Evolutionary conservation across 2,888 invertebrate species (phyloP).

Genomic region (Rhodophaea formosa): DNA sequence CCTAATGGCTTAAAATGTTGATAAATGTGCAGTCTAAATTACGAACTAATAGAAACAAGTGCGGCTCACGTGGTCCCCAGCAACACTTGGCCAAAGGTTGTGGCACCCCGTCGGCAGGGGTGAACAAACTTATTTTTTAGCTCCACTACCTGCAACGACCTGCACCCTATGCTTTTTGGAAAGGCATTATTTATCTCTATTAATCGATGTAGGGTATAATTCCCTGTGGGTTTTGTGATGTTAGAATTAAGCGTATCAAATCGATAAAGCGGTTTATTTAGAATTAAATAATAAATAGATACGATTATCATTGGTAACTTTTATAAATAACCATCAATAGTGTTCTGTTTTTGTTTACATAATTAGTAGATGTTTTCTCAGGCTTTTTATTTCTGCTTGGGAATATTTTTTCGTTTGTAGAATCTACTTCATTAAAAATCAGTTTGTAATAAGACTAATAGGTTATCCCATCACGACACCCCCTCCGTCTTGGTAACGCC

Average conservation of each 20-base stretch:
- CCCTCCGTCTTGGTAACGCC: too few species aligned
- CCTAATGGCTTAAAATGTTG: constrained; percentile 65
- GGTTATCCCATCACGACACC: too few species aligned
- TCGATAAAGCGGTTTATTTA: constrained; percentile 9
- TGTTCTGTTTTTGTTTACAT: not conserved
- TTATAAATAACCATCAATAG: not conserved
- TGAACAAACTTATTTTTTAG: constrained; percentile 51
- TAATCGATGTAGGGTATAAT: constrained; percentile 16
- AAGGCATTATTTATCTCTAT: constrained; percentile 17
- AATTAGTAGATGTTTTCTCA: not conserved
- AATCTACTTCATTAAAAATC: too few species aligned
- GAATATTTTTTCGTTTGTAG: too few species aligned
- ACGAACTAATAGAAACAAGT: constrained; percentile 63
- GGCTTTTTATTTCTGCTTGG: too few species aligned
- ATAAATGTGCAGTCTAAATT: constrained; percentile 62
- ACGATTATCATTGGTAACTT: not conserved
- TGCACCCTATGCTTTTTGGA: constrained; percentile 2
- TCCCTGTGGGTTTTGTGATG: constrained; percentile 12
- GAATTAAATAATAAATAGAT: not conserved
- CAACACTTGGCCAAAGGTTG: constrained; percentile 1
- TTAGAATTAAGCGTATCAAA: constrained; percentile 16
- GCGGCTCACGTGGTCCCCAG: constrained; percentile 43
- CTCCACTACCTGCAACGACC: constrained; percentile 17
- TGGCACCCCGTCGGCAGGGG: constrained; percentile 49
- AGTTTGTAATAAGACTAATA: too few species aligned